Evolutionary conservation across 1,140 invertebrate genomes (phyloP), one percentile per base, ranked within the genome.

Genomic region (Hyles vespertilio): DNA sequence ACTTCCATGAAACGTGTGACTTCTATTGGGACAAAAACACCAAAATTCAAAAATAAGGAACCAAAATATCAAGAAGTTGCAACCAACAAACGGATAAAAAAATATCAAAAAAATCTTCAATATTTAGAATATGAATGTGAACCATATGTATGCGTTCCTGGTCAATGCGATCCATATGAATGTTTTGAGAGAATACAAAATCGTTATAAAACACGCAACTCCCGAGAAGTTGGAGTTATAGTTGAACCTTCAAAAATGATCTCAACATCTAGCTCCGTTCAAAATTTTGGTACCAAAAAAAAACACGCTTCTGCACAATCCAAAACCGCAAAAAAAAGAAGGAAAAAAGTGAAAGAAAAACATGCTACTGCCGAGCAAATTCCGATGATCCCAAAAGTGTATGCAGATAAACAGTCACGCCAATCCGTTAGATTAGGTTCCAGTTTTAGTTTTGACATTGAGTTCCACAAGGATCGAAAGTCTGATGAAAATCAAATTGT

Each of bases 361-460:
- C 9, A 11, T 5, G n/a, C 43, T 44, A n/a, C 6, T 12, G n/a
- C 40, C 43, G 12, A 54, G 4, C 9, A 54, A 5, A 11, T 44
- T 6, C 10, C n/a, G 43, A 12, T 8, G 32, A 34, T 34, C 33
- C 32, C 32, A 5, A 9, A 34, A 3, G 22, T 32, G 9, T 34
- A 33, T 34, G 32, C 36, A 5, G 50, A 8, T 3, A 51, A 51
- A 10, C 32, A 51, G 32, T 33, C 50, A 8, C 57, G 50, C 4
- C 63, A 72, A 65, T 61, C 52, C 6, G 63, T 72, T 3, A 36
- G 62, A 10, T 65, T 76, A 49, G 60, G 66, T 33, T 76, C 73
- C 3, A 67, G 56, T 56, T 64, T 69, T 57, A 73, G 61, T 51
- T 76, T 76, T 51, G 64, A 69, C 54, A 61, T 74, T 4, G 65